Base-by-base conservation (phyloP, 1,140 invertebrate genomes). In the Hesperophylax magnus region DNA sequence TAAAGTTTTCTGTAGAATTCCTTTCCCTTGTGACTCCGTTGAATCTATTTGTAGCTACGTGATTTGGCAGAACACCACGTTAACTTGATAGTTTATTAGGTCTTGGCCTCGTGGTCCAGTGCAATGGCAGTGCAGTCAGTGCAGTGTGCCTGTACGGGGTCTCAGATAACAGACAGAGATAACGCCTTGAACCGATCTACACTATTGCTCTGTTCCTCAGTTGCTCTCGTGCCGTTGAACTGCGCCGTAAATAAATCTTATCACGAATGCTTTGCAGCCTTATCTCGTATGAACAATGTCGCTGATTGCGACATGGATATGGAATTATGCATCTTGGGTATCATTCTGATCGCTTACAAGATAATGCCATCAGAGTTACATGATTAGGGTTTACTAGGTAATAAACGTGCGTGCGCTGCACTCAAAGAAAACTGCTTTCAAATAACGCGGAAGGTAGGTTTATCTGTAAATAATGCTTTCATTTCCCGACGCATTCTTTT, bases 251-350 rank as follows among this genome's bases (percentile, higher is more conserved):
- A 61, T 61, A 61, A 24, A 67, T 67, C 63, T 67, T 67, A 67
- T 67, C 63, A 31, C 24, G 22, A 34, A 61, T 18, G 63, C 63
- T 67, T 67, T 34, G 63, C 63, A 34, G 31, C 31, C 63, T 67
- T 67, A 67, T 67, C 63, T 67, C 24, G 24, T 67, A 67, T 34
- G 63, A 67, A 67, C 63, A 67, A 67, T 67, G 63, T 67, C 63
- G 63, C 63, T 67, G 63, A 67, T 67, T 67, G 17, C 63, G 31
- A 67, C 27, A 67, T 34, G 63, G 63, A 67, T 67, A 15, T 20
- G 24, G n/a, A 67, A 67, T 67, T 67, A 67, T 67, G 27, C 24
- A 34, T 34, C 63, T 67, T 61, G 58, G 63, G 22, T 67, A 31
- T 67, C 63, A 39, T 31, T 67, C 31, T 31, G 63, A 67, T 67